phyloP scores from a whole-genome alignment of 1,140 invertebrate genomes.

The Bombus turneri region DNA sequence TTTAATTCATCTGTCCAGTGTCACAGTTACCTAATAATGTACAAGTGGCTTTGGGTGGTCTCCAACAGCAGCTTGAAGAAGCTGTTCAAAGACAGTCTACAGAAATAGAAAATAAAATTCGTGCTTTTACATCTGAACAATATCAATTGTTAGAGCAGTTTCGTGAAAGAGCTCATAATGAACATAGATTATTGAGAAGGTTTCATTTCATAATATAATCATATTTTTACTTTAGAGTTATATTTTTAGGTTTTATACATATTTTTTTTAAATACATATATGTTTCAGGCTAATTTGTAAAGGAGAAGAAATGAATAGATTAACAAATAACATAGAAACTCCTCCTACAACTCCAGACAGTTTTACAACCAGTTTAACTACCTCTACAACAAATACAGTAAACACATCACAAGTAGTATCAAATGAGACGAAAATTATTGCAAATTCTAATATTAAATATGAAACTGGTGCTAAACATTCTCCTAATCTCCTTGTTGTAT shows the following conservation, averaged over 20 bases:
- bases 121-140: slow-evolving; percentile 81
- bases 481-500: slow-evolving; percentile 61
- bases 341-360: slow-evolving; percentile 66
- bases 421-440: slow-evolving; percentile 49
- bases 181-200: slow-evolving; percentile 81
- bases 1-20: slow-evolving; percentile 61
- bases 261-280: not conserved
- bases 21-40: slow-evolving; percentile 73
- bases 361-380: slow-evolving; percentile 65
- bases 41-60: slow-evolving; percentile 77
- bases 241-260: not conserved
- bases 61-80: slow-evolving; percentile 82
- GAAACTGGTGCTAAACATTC: slow-evolving; percentile 56
- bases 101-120: slow-evolving; percentile 82
- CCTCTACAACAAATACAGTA: slow-evolving; percentile 58
- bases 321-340: slow-evolving; percentile 67
- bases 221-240: slow-evolving; percentile 6
- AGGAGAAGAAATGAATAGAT: slow-evolving; percentile 60
- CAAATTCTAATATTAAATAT: slow-evolving; percentile 57
- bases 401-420: slow-evolving; percentile 53
- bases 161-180: slow-evolving; percentile 80
- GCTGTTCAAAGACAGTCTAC: slow-evolving; percentile 79
- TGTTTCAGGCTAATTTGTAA: slow-evolving; percentile 70
- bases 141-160: slow-evolving; percentile 82
- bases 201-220: slow-evolving; percentile 51